phyloP scores from a whole-genome alignment of 1,140 invertebrate species.

The Holotrichia oblita region DNA sequence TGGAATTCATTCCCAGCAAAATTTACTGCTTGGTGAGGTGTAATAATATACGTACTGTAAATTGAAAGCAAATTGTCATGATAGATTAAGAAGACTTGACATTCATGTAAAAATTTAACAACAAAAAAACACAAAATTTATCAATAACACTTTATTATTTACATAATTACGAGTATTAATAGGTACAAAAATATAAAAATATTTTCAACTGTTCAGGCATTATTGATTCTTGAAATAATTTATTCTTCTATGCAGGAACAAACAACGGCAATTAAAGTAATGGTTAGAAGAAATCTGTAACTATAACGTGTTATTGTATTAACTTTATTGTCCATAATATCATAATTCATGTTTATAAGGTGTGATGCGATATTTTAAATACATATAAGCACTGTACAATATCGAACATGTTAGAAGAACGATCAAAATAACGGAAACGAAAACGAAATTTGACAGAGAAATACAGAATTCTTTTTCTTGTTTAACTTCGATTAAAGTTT shows the following conservation, averaged over 20 bases:
- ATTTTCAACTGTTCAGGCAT: not conserved
- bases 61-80: too few species aligned
- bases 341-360: conserved; percentile 17
- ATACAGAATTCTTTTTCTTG: conserved; percentile 61
- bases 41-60: too few species aligned
- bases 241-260: conserved; percentile 12
- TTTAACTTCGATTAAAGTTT: conserved; percentile 52
- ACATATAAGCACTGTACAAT: conserved; percentile 59
- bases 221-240: not conserved
- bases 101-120: too few species aligned
- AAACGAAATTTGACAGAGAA: conserved; percentile 61
- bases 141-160: conserved; percentile 23
- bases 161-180: conserved; percentile 20
- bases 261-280: not conserved
- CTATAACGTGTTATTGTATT: conserved; percentile 6
- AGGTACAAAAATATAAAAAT: conserved; percentile 24
- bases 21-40: not conserved
- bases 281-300: not conserved
- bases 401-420: conserved; percentile 60
- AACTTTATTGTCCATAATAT: not conserved
- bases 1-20: too few species aligned
- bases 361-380: conserved; percentile 52
- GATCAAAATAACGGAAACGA: conserved; percentile 59
- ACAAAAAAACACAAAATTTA: not conserved
- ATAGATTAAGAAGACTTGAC: too few species aligned